Evolutionary conservation across 2,888 invertebrate genomes (phyloP), one percentile per base, ranked within the genome.

Genomic region (Panopea generosa): DNA sequence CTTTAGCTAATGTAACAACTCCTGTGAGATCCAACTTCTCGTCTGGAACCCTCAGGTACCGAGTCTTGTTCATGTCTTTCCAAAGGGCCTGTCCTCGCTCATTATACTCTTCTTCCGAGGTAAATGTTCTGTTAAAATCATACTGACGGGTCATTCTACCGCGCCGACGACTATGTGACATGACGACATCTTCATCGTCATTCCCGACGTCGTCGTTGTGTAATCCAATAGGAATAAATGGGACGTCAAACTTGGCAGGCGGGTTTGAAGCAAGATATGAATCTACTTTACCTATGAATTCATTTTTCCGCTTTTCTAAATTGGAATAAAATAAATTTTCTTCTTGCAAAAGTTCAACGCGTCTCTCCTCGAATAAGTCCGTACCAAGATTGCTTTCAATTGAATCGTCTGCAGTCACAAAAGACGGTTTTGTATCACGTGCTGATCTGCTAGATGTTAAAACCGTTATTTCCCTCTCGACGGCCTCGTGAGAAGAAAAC

Each of bases 11-110:
- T 4, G 90, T 90, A n/a, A 84, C 85, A 6, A 90, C 86, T 0
- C 89, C 90, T 0, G 90, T 86, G n/a, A 90, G 75, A 57, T 91
- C 90, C 1, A 89, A 59, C 43, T 80, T 78, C 0, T 89, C 88
- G 52, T 90, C 89, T 2, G 89, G 84, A 4, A 90, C 71, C 2
- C 90, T 56, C 27, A 91, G 73, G 77, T 90, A 91, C 2, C 91
- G 84, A 60, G 89, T 89, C 65, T 90, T 89, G 53, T 87, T 89
- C 82, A 90, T 80, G 52, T 89, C 89, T 63, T 87, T 85, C 90
- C 90, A 91, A 16, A 88, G 68, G 14, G 85, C 77, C 27, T 77
- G 62, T 6, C 86, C 70, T 27, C 82, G 72, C 38, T 85, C 67
- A 43, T 77, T 77, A 49, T 90, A 88, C 27, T 84, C 84, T 27